phyloP scores from a whole-genome alignment of 53 echinoderm and acorn worm species.

The Patiria pectinifera region DNA sequence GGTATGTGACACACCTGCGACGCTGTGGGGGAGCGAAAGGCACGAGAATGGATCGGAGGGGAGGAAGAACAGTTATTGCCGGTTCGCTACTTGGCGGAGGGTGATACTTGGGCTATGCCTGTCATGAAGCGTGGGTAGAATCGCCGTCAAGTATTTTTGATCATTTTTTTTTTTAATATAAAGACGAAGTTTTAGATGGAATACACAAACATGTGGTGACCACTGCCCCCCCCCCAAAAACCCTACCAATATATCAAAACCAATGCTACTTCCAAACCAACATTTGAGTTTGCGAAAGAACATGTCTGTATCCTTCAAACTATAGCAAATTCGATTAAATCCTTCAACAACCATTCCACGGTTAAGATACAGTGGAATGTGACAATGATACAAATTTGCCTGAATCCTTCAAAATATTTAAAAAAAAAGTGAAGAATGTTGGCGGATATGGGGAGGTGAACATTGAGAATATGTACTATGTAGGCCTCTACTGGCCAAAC shows the following conservation, averaged over 20 bases:
- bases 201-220: not conserved
- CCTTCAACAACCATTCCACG: no score
- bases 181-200: not conserved
- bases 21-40: constrained; percentile 2
- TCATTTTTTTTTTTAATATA: not conserved
- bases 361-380: no score
- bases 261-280: not conserved
- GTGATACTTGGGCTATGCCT: not conserved
- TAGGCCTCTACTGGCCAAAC: no score
- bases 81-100: not conserved
- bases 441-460: no score
- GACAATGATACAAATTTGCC: no score
- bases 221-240: not conserved
- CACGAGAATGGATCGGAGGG: not conserved
- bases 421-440: no score
- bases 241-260: not conserved
- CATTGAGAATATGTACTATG: no score
- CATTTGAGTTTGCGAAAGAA: not conserved
- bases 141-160: not conserved
- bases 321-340: not conserved
- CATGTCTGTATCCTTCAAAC: not conserved
- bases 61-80: not conserved
- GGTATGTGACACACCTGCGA: constrained; percentile 48
- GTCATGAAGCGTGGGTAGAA: not conserved
- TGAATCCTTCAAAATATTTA: no score